Evolutionary conservation across 2,888 invertebrate species (phyloP).

Genomic region (Idaea straminata): DNA sequence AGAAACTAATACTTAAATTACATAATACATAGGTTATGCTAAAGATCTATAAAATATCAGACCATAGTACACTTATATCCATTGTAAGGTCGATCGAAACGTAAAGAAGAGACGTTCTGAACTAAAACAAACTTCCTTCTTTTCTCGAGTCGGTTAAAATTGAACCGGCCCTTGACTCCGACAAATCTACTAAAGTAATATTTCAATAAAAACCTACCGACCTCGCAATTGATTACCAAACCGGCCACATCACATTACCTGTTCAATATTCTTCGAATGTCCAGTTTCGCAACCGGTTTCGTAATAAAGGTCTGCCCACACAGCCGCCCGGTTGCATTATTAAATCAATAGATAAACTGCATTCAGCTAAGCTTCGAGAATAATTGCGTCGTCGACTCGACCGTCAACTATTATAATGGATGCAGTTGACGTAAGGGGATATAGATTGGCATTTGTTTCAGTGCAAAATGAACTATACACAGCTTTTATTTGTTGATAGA

Average conservation of each 20-base stretch:
- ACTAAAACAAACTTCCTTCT: neutral
- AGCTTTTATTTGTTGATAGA: too few species aligned
- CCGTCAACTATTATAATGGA: slow-evolving; percentile 14
- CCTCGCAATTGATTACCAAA: slow-evolving; percentile 22
- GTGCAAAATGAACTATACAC: neutral
- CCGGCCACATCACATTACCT: slow-evolving; percentile 18
- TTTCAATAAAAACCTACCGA: neutral
- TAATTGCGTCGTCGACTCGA: slow-evolving; percentile 20
- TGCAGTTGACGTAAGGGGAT: neutral
- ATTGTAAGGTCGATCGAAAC: too few species aligned
- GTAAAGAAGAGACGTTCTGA: too few species aligned
- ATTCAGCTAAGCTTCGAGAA: slow-evolving; percentile 23
- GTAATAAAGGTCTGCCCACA: slow-evolving; percentile 31
- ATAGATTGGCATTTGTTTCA: neutral
- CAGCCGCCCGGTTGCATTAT: slow-evolving; percentile 27
- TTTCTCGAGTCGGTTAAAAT: neutral
- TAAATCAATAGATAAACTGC: slow-evolving; percentile 31
- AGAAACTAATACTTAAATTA: too few species aligned
- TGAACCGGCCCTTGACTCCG: neutral
- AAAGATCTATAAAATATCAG: too few species aligned
- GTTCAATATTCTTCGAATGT: slow-evolving; percentile 31
- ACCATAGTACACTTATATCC: too few species aligned
- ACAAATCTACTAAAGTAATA: neutral
- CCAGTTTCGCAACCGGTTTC: slow-evolving; percentile 30
- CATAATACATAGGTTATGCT: too few species aligned